A percentile compares a stretch with the other conserved stretches of the same genome.
phyloP scores from a whole-genome alignment of 1,140 invertebrate species.

The Glossosoma conforme region DNA sequence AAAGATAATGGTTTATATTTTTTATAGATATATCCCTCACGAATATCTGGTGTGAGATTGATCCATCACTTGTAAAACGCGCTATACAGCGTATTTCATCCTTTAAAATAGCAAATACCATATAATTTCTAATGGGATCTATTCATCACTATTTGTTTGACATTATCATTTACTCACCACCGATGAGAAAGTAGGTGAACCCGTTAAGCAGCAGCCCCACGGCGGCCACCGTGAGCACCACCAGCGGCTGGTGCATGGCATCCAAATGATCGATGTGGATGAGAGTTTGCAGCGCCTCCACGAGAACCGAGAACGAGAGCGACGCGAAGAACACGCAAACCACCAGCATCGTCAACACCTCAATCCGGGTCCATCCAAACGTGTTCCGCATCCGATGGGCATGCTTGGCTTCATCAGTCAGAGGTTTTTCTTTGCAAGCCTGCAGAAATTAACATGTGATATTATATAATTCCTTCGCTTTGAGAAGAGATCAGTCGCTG shows the following conservation, averaged over 20 bases:
- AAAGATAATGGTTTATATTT: no score
- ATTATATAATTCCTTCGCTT: neutral
- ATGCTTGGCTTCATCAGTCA: slow-evolving; percentile 48
- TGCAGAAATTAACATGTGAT: neutral
- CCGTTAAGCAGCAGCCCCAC: slow-evolving; percentile 63
- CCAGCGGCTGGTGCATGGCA: slow-evolving; percentile 21
- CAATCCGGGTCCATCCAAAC: slow-evolving; percentile 87
- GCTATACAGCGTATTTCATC: no score
- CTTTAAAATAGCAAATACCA: no score
- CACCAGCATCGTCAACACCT: slow-evolving; percentile 75
- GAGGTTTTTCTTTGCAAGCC: slow-evolving; percentile 26
- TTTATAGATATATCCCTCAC: no score
- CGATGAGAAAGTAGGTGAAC: slow-evolving; percentile 68
- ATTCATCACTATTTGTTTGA: no score
- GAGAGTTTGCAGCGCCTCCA: slow-evolving; percentile 76
- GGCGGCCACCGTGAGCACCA: slow-evolving; percentile 60
- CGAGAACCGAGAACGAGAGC: slow-evolving; percentile 73
- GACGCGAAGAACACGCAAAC: slow-evolving; percentile 79
- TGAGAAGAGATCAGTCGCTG: no score
- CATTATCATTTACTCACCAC: slow-evolving; percentile 51
- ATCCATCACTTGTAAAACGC: no score
- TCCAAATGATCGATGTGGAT: slow-evolving; percentile 64
- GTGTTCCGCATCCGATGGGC: slow-evolving; percentile 80
- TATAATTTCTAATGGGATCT: no score
- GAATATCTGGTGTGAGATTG: no score